These are phyloP conservation scores for Chionis minor DNA, from an alignment of 2,113 vertebrate genomes.

Conservation along the genomic window DNA sequence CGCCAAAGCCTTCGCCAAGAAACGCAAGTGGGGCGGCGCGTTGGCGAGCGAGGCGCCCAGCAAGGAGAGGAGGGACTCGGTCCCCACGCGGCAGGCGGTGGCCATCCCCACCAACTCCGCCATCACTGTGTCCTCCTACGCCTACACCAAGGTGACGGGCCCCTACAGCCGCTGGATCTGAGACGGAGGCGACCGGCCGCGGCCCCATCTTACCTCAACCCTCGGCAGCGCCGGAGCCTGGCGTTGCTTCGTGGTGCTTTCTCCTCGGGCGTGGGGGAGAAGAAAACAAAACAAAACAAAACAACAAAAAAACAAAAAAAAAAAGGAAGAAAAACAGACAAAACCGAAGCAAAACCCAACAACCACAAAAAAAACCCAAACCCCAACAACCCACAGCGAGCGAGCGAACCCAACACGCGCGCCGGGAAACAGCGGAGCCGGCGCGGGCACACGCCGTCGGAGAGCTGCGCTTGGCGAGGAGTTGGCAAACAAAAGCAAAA, in stretches of 20 bases:
- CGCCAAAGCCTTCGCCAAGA: slow-evolving; percentile 90
- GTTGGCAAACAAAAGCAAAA: background rate
- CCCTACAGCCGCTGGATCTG: slow-evolving; percentile 96
- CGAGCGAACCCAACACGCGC: background rate
- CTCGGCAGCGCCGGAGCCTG: slow-evolving; percentile 56
- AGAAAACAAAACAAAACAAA: slow-evolving; percentile 35
- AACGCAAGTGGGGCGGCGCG: slow-evolving; percentile 89
- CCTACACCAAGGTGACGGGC: slow-evolving; percentile 96
- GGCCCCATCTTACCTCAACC: slow-evolving; percentile 79
- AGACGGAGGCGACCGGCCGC: slow-evolving; percentile 40
- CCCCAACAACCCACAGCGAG: background rate
- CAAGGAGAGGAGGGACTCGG: slow-evolving; percentile 79
- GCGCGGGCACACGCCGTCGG: slow-evolving; percentile 39
- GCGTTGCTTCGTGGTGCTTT: slow-evolving; percentile 82
- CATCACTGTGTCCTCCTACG: slow-evolving; percentile 95
- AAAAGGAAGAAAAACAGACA: background rate
- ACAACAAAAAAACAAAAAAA: too few species aligned
- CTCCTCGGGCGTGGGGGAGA: slow-evolving; percentile 67
- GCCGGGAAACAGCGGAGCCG: slow-evolving; percentile 34
- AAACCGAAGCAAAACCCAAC: background rate
- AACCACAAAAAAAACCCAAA: background rate
- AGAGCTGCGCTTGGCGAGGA: slow-evolving; percentile 63
- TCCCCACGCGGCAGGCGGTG: slow-evolving; percentile 87
- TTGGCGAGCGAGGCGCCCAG: slow-evolving; percentile 69
- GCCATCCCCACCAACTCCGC: slow-evolving; percentile 87